Percentiles rank a stretch among this genome's conserved stretches.
phyloP scores from a whole-genome alignment of 1,140 invertebrate genomes.

The Temnothorax nylanderi region DNA sequence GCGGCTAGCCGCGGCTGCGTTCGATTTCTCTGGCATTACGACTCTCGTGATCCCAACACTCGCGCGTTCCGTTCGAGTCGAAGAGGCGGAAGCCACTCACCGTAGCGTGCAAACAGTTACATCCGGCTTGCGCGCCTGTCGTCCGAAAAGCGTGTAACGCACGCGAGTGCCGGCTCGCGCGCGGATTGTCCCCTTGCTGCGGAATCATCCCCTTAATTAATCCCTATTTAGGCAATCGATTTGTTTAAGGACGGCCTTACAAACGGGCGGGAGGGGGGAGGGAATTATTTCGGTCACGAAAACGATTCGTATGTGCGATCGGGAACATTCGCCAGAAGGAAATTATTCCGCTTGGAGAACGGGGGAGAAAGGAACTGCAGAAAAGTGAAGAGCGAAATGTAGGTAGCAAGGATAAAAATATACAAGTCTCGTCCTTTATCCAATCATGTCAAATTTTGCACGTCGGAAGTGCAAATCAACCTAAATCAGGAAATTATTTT shows the following conservation, averaged over 20 bases:
- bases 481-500: conserved; percentile 8
- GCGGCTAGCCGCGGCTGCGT: background rate
- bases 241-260: conserved; percentile 69
- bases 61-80: background rate
- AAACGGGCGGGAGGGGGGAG: background rate
- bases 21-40: conserved; percentile 30
- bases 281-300: conserved; percentile 56
- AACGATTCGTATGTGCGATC: background rate
- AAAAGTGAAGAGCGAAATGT: background rate
- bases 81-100: conserved; percentile 24
- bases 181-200: conserved; percentile 53
- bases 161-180: background rate
- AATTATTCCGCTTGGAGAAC: background rate
- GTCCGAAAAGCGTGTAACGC: background rate
- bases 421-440: background rate
- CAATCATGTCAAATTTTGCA: background rate
- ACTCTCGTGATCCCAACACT: background rate
- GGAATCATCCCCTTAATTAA: conserved; percentile 78
- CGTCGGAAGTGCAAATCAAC: background rate
- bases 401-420: background rate
- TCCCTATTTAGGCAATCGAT: conserved; percentile 79
- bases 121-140: conserved; percentile 38
- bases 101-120: conserved; percentile 25
- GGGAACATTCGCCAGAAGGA: background rate
- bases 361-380: background rate